A percentile compares a stretch with the other conserved stretches of the same genome.
These are phyloP conservation scores for Pseudoips prasinana DNA, from an alignment of 2,888 invertebrate species.

Conservation along the genomic window DNA sequence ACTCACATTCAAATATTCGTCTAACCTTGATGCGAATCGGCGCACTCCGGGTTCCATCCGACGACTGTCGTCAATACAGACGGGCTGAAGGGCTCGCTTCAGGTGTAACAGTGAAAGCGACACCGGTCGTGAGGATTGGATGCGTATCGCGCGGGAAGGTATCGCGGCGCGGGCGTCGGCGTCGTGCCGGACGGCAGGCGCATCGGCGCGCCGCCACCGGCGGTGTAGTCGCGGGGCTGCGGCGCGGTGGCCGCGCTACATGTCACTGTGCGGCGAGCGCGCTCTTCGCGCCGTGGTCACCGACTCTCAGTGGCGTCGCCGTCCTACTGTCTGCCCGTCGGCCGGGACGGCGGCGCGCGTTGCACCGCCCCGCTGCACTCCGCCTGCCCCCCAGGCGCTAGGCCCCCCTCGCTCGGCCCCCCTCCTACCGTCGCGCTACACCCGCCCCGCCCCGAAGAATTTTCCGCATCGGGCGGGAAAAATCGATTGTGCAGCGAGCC, in stretches of 20 bases:
- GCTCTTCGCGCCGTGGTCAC: conserved; percentile 78
- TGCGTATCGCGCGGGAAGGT: conserved; percentile 41
- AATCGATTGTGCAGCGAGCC: conserved; percentile 82
- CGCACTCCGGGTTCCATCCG: conserved; percentile 81
- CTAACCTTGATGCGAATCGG: conserved; percentile 82
- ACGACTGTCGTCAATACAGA: conserved; percentile 72
- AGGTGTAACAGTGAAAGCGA: conserved; percentile 62
- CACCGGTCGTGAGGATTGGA: conserved; percentile 48
- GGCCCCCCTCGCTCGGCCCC: conserved; percentile 52
- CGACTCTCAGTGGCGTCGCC: conserved; percentile 80
- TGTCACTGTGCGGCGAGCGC: conserved; percentile 79
- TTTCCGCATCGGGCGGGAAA: conserved; percentile 82
- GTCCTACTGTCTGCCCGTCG: conserved; percentile 79
- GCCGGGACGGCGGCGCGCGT: conserved; percentile 75
- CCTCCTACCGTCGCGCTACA: conserved; percentile 57
- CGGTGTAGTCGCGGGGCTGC: conserved; percentile 69
- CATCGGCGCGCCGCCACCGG: conserved; percentile 76
- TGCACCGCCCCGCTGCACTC: conserved; percentile 81
- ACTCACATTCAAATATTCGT: conserved; percentile 79
- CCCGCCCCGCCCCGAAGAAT: conserved; percentile 80
- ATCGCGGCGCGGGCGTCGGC: conserved; percentile 63
- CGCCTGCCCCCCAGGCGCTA: conserved; percentile 70
- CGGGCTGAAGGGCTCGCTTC: conserved; percentile 74
- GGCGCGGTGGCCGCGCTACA: conserved; percentile 77
- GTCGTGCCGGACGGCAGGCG: conserved; percentile 73